These are phyloP conservation scores for Agrenia bidenticulata DNA, from an alignment of 2,888 invertebrate species.

Conservation along the genomic window DNA sequence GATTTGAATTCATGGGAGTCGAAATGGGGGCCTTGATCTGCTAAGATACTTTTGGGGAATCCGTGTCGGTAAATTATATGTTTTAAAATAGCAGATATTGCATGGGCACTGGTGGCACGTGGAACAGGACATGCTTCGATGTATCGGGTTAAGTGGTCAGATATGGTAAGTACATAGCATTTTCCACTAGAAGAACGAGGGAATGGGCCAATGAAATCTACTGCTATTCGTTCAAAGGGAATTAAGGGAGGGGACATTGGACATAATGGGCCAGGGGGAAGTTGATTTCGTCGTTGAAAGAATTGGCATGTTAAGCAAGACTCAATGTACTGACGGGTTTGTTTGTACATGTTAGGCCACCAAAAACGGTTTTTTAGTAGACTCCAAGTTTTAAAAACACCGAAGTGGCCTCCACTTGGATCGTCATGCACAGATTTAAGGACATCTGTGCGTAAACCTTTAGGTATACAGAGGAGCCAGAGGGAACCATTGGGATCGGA, in stretches of 20 bases:
- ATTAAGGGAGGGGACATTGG: slow-evolving; percentile 4
- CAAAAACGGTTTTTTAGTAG: slow-evolving; percentile 23
- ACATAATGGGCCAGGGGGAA: too few species aligned
- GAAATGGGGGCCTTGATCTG: too few species aligned
- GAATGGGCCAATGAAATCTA: slow-evolving; percentile 40
- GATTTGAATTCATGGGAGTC: too few species aligned
- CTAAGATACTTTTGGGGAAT: too few species aligned
- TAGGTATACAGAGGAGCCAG: slow-evolving; percentile 26
- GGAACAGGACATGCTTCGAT: too few species aligned
- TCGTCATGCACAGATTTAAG: slow-evolving; percentile 39
- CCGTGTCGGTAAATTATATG: too few species aligned
- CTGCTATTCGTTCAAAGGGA: slow-evolving; percentile 29
- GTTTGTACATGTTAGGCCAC: slow-evolving; percentile 29
- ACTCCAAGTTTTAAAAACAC: slow-evolving; percentile 21
- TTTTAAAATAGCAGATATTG: too few species aligned
- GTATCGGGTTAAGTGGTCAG: too few species aligned
- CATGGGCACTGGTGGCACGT: too few species aligned
- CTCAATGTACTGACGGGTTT: slow-evolving; percentile 21
- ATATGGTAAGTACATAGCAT: too few species aligned
- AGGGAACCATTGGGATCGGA: not conserved
- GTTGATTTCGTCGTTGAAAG: too few species aligned
- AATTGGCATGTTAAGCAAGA: slow-evolving; percentile 30
- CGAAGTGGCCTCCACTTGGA: slow-evolving; percentile 31
- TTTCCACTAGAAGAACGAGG: too few species aligned
- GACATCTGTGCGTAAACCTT: slow-evolving; percentile 25